These are phyloP conservation scores for Oceanites oceanicus DNA, from an alignment of 2,113 vertebrate species.

Conservation along the genomic window DNA sequence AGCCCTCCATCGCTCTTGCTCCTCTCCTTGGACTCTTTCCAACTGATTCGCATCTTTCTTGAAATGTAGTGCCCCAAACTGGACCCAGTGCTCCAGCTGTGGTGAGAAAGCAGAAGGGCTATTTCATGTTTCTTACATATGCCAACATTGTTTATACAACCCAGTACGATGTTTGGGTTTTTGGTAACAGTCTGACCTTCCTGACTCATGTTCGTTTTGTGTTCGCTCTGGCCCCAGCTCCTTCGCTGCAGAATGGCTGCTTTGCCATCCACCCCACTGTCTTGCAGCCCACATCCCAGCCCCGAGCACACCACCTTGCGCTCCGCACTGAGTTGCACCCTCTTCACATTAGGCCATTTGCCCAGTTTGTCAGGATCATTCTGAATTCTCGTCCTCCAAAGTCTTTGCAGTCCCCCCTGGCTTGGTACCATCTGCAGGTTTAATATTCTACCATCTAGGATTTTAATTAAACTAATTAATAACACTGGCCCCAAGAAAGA, in stretches of 20 bases:
- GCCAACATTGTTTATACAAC: conserved; percentile 2
- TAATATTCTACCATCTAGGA: neutral
- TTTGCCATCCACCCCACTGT: neutral
- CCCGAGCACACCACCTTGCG: accelerated
- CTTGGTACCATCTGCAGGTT: neutral
- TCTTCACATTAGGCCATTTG: neutral
- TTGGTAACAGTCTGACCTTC: neutral
- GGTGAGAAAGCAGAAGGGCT: conserved; percentile 1
- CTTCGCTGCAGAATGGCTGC: neutral
- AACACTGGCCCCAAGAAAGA: neutral
- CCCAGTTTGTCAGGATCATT: neutral
- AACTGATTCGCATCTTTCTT: neutral
- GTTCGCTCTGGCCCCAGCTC: neutral
- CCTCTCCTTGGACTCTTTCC: conserved; percentile 1
- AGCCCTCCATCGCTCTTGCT: neutral
- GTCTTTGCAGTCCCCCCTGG: neutral
- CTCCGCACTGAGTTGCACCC: neutral
- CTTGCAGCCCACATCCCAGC: neutral
- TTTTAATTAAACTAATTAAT: neutral
- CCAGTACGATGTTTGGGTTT: neutral
- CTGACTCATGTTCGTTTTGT: neutral
- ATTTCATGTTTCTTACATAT: neutral
- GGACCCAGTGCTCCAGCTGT: neutral
- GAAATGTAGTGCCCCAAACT: neutral
- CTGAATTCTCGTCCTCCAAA: neutral